Percentiles rank a stretch among this genome's conserved stretches.
Conservation (phyloP, 1,140 invertebrate species). For the Helicoverpa zea region DNA sequence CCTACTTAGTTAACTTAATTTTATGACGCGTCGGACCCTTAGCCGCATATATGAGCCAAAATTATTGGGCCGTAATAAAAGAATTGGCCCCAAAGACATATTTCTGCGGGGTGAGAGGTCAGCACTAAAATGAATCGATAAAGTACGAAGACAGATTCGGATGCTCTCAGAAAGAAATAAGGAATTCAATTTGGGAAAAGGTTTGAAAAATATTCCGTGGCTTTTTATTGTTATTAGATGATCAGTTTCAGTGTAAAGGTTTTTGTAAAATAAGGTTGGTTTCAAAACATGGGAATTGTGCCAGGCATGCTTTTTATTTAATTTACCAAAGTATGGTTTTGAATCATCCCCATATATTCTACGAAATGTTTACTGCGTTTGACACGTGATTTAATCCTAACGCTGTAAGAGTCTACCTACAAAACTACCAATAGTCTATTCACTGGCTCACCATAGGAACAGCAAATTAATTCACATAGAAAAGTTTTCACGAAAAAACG, state of each 20-base stretch:
- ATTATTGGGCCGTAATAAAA: conserved; percentile 18
- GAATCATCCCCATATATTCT: too few relatives aligned
- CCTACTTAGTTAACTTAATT: neutral
- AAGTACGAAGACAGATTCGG: conserved; percentile 13
- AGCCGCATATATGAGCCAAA: conserved; percentile 1
- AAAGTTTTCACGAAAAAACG: neutral
- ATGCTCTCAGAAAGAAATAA: conserved; percentile 8
- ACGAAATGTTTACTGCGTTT: too few relatives aligned
- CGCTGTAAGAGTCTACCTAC: neutral
- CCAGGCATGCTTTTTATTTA: too few relatives aligned
- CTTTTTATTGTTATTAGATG: conserved; percentile 20
- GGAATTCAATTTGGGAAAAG: conserved; percentile 27
- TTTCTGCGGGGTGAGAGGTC: conserved; percentile 9
- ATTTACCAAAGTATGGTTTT: too few relatives aligned
- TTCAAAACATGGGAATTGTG: too few relatives aligned
- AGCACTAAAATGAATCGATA: conserved; percentile 32
- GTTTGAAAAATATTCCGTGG: neutral
- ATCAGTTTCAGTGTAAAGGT: neutral
- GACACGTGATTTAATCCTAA: too few relatives aligned
- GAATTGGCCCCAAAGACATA: neutral
- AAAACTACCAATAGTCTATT: conserved; percentile 4
- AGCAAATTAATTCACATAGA: conserved; percentile 19
- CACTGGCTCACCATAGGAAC: neutral
- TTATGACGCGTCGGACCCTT: neutral
- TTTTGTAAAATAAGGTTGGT: neutral